phyloP scores from a whole-genome alignment of 2,888 invertebrate species.

The Camponotus fellah region DNA sequence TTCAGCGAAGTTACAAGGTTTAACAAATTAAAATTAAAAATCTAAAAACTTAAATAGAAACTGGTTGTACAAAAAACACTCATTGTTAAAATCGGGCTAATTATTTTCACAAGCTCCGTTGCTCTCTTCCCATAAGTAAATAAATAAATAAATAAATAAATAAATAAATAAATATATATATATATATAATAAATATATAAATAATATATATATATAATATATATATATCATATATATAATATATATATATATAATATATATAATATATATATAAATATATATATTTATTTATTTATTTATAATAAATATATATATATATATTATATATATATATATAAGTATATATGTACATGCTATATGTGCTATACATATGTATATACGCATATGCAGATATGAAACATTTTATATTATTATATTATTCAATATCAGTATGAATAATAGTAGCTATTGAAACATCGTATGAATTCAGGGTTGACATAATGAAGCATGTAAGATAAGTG shows the following conservation, averaged over 20 bases:
- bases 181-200: slow-evolving; percentile 25
- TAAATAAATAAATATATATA: background rate
- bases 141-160: background rate
- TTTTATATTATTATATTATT: slow-evolving; percentile 67
- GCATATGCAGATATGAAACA: slow-evolving; percentile 53
- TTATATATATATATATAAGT: slow-evolving; percentile 21
- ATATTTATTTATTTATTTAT: background rate
- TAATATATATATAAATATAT: slow-evolving; percentile 22
- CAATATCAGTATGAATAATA: slow-evolving; percentile 41
- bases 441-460: slow-evolving; percentile 25
- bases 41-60: background rate
- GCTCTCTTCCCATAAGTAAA: background rate
- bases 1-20: background rate
- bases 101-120: background rate
- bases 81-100: background rate
- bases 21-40: background rate
- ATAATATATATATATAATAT: slow-evolving; percentile 5
- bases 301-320: background rate
- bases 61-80: background rate
- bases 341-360: slow-evolving; percentile 35
- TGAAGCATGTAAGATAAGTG: slow-evolving; percentile 6
- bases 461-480: background rate
- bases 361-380: slow-evolving; percentile 37
- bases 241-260: slow-evolving; percentile 38
- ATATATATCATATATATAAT: slow-evolving; percentile 46